A percentile compares a stretch with the other conserved stretches of the same genome.
These are phyloP conservation scores for Gyps fulvus DNA, from an alignment of 2,113 vertebrate species.

Conservation along the genomic window DNA sequence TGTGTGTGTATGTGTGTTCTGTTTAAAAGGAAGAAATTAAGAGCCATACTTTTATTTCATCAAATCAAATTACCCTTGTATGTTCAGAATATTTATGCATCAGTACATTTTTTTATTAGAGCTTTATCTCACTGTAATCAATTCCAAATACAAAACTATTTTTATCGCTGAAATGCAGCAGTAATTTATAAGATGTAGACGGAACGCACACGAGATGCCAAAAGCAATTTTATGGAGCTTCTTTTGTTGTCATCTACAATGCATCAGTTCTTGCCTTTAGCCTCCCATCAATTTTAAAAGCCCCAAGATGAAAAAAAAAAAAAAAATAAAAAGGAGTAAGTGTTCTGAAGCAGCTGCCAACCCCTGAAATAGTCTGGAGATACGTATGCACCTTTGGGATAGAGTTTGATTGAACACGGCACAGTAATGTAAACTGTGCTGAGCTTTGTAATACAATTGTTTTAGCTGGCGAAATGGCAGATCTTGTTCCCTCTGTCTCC, in stretches of 20 bases:
- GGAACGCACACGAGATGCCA: constrained; percentile 44
- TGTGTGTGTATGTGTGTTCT: background rate
- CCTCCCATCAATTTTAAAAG: constrained; percentile 53
- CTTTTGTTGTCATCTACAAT: constrained; percentile 61
- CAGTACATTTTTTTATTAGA: background rate
- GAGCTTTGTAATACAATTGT: background rate
- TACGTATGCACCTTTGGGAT: background rate
- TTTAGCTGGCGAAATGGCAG: background rate
- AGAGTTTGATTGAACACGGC: background rate
- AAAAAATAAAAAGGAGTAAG: background rate
- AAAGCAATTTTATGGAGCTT: constrained; percentile 56
- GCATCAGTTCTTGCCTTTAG: constrained; percentile 44
- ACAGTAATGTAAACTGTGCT: background rate
- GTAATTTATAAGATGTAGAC: constrained; percentile 55
- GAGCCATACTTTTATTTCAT: constrained; percentile 14
- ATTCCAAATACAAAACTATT: constrained; percentile 62
- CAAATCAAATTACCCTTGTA: constrained; percentile 29
- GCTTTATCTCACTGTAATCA: constrained; percentile 60
- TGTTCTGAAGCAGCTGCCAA: background rate
- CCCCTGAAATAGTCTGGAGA: background rate
- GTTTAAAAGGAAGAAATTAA: constrained; percentile 34
- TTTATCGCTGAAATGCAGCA: constrained; percentile 29
- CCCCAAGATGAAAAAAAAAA: background rate
- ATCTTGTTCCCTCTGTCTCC: background rate
- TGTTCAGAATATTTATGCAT: constrained; percentile 31